Conservation (phyloP, 2,888 invertebrate genomes). For the Microplitis manilae region DNA sequence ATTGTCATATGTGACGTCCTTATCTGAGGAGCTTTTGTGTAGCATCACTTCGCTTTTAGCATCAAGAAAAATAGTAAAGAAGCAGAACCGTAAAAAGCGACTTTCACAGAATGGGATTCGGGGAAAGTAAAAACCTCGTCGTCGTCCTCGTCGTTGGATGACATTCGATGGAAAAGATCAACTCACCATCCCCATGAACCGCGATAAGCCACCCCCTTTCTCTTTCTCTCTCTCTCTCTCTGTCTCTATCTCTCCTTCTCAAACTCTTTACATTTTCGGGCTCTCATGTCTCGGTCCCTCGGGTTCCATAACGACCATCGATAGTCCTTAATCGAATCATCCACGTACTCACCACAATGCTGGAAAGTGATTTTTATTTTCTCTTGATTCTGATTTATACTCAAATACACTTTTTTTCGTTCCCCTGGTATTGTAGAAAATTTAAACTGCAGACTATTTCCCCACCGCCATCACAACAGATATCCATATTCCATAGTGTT, state of each 20-base stretch:
- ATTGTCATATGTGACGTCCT: neutral
- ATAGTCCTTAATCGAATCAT: conserved; percentile 70
- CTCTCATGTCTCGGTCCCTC: conserved; percentile 39
- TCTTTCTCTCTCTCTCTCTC: too few relatives aligned
- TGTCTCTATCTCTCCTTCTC: conserved; percentile 18
- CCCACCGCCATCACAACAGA: neutral
- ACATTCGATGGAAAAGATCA: conserved; percentile 33
- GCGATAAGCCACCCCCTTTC: conserved; percentile 60
- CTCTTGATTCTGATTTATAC: conserved; percentile 70
- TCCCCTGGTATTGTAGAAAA: conserved; percentile 22
- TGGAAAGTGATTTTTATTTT: conserved; percentile 72
- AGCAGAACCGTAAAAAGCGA: conserved; percentile 40
- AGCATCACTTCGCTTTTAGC: neutral
- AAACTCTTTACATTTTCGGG: conserved; percentile 9
- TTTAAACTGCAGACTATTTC: conserved; percentile 28
- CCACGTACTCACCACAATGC: conserved; percentile 62
- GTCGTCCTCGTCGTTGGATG: conserved; percentile 21
- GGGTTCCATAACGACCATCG: conserved; percentile 67
- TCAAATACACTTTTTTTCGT: conserved; percentile 36
- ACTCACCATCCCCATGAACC: conserved; percentile 55
- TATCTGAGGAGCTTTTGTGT: neutral
- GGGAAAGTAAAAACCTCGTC: conserved; percentile 33
- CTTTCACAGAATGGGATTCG: conserved; percentile 33
- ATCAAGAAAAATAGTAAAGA: conserved; percentile 46
- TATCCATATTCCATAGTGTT: neutral